Conservation (phyloP, 2,797 vertebrate species). For the Streptopelia turtur region DNA sequence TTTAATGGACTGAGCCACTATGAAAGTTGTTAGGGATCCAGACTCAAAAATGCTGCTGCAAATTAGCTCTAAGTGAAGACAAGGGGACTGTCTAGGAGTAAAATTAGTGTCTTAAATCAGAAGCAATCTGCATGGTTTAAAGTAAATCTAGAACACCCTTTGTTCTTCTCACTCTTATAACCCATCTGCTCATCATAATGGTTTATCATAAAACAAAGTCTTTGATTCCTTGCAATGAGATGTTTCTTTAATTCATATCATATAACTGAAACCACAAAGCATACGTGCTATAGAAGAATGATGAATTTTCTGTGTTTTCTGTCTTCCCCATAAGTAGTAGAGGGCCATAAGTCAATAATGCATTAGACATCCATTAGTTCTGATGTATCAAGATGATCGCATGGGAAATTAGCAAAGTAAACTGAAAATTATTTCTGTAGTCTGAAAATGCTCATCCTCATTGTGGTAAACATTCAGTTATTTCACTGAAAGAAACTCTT, state of each 20-base stretch:
- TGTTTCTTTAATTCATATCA: background rate
- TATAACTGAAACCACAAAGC: background rate
- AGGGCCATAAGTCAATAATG: background rate
- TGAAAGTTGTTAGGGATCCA: background rate
- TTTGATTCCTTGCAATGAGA: background rate
- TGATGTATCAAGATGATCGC: background rate
- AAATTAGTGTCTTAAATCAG: background rate
- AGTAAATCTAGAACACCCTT: background rate
- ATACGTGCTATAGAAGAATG: background rate
- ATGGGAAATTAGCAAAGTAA: background rate
- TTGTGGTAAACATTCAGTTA: background rate
- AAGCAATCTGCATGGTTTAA: background rate
- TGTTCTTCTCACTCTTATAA: background rate
- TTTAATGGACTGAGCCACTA: background rate
- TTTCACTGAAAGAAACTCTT: background rate
- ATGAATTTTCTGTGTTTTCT: background rate
- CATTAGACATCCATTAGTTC: background rate
- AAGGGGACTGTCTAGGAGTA: background rate
- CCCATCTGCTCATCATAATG: background rate
- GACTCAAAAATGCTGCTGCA: background rate
- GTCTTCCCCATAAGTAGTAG: background rate
- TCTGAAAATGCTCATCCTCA: background rate
- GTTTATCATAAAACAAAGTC: background rate
- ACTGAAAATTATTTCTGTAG: background rate
- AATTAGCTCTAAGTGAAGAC: background rate